phyloP scores from a whole-genome alignment of 2,888 invertebrate genomes.

The Meteorus colon region DNA sequence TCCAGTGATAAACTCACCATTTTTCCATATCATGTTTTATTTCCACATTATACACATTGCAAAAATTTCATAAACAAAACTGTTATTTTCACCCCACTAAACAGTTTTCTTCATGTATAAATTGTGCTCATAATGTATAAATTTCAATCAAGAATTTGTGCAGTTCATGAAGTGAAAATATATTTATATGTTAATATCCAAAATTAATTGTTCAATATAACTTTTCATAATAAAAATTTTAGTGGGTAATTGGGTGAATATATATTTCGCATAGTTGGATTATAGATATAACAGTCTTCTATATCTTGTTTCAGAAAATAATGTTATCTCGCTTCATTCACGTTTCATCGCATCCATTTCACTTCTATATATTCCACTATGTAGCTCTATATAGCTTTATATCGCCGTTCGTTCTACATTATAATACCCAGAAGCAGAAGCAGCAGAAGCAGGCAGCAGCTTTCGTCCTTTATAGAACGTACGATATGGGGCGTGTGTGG shows the following conservation, averaged over 20 bases:
- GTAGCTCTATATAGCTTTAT: not conserved
- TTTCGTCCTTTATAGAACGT: slow-evolving; percentile 35
- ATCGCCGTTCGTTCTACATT: not conserved
- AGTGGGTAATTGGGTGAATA: not conserved
- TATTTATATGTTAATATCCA: not conserved
- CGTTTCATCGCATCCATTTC: slow-evolving; percentile 28
- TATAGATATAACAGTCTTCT: slow-evolving; percentile 33
- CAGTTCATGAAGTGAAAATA: no score
- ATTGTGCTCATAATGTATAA: no score
- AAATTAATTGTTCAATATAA: not conserved
- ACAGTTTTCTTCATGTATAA: no score
- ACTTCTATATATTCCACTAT: not conserved
- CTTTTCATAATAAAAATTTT: not conserved
- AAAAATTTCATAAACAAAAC: no score
- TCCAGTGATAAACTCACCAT: no score
- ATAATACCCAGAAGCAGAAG: slow-evolving; percentile 4
- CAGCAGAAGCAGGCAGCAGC: slow-evolving; percentile 20
- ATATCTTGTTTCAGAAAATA: slow-evolving; percentile 2
- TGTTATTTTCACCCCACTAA: no score
- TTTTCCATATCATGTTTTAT: no score
- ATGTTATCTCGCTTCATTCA: slow-evolving; percentile 24
- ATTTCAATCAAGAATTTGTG: no score
- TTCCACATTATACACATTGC: no score
- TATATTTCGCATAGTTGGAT: slow-evolving; percentile 4
- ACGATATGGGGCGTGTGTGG: slow-evolving; percentile 37